Evolutionary conservation across 1,140 invertebrate species (phyloP), one percentile per base, ranked within the genome.

Genomic region (Drosophila pruinosa): DNA sequence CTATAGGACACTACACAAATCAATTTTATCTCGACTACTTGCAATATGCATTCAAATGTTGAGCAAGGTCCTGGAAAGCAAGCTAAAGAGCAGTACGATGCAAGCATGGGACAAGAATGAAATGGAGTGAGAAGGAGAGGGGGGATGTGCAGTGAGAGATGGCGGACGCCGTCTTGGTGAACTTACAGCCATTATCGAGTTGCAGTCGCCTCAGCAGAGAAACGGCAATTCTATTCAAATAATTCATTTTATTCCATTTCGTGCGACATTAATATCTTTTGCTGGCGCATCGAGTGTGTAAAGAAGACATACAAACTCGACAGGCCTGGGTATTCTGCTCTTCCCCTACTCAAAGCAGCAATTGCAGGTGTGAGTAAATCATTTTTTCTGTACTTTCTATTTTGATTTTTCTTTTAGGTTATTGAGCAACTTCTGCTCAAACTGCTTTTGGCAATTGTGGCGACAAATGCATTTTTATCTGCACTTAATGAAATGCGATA

Each of bases 201-300:
- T 78, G 81, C 82, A 81, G 81, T 22, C 28, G 58, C 17, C 58
- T 47, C 24, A 48, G 21, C n/a, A 74, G 77, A 85, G 71, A 63
- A 75, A 80, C 83, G 82, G 61, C 77, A 83, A 83, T 89, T 83
- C 83, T 78, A 90, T 90, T 90, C 88, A 85, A 90, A 90, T 90
- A 90, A 90, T 78, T 90, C 88, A 90, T 90, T 90, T 90, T 74
- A 90, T 80, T 89, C 83, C 88, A 78, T 90, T 90, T 90, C 79
- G 78, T 77, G 78, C 69, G 61, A 81, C 85, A 89, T 89, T 89
- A 89, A 89, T 89, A 89, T 89, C 86, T 79, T 65, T 88, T 79
- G 67, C 59, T 53, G 64, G 65, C 65, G 59, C 58, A 54, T 77
- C 75, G 81, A 85, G 82, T 88, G 82, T 88, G 78, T 82, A 88